A percentile compares a stretch with the other conserved stretches of the same genome.
phyloP scores from a whole-genome alignment of 1,140 invertebrate species.

The Drosophila subobscura region DNA sequence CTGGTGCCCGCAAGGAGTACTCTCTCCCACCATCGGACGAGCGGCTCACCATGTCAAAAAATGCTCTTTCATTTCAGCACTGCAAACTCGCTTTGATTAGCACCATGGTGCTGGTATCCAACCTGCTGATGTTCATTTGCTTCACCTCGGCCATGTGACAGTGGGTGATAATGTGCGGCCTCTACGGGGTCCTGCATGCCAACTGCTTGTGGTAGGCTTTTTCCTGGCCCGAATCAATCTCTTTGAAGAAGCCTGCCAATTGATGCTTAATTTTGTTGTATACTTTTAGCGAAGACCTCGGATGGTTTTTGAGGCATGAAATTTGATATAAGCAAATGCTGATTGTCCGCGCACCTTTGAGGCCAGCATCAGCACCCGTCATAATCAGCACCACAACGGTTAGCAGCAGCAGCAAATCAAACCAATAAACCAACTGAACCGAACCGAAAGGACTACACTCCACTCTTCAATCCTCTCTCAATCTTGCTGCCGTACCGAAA shows the following conservation, averaged over 20 bases:
- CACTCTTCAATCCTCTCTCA: slow-evolving; percentile 1
- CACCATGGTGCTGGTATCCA: slow-evolving; percentile 48
- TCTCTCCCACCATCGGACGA: no score
- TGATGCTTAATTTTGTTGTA: slow-evolving; percentile 16
- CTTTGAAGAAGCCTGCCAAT: no score
- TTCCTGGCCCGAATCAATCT: slow-evolving; percentile 12
- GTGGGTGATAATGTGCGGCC: slow-evolving; percentile 22
- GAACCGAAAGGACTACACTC: slow-evolving; percentile 28
- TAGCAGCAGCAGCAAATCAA: slow-evolving; percentile 57
- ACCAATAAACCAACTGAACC: slow-evolving; percentile 69
- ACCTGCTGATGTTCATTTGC: slow-evolving; percentile 51
- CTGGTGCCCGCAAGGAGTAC: slow-evolving; percentile 49
- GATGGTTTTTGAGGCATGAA: slow-evolving; percentile 47
- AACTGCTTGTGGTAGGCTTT: slow-evolving; percentile 42
- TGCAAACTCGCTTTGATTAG: slow-evolving; percentile 56
- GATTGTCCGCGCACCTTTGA: slow-evolving; percentile 9
- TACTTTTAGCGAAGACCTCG: slow-evolving; percentile 33
- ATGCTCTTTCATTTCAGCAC: slow-evolving; percentile 32
- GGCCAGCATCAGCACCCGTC: background rate
- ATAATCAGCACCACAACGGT: slow-evolving; percentile 32
- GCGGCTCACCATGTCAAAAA: no score
- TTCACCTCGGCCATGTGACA: slow-evolving; percentile 49
- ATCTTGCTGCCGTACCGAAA: slow-evolving; percentile 25
- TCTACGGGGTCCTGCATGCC: slow-evolving; percentile 41
- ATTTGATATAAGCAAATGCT: slow-evolving; percentile 35